Evolutionary conservation across 2,888 invertebrate genomes (phyloP).

Genomic region (Cyrtodaria siliqua): DNA sequence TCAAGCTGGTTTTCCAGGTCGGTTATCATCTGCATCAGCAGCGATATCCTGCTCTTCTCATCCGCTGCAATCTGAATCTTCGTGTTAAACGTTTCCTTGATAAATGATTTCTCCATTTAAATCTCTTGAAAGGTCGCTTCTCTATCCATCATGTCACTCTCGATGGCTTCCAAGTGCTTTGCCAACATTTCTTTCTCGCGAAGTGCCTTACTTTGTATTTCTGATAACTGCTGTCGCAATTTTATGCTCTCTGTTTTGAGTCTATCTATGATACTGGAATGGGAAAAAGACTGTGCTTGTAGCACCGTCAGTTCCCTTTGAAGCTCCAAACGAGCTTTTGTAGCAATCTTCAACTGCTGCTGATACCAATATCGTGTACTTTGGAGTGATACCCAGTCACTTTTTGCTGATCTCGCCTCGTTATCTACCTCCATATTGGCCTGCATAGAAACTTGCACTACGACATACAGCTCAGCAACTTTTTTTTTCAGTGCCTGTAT

Average conservation of each 20-base stretch:
- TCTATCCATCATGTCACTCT: slow-evolving; percentile 87
- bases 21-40: slow-evolving; percentile 79
- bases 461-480: slow-evolving; percentile 86
- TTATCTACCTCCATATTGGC: slow-evolving; percentile 85
- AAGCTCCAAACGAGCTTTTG: slow-evolving; percentile 83
- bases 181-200: slow-evolving; percentile 86
- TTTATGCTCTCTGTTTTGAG: slow-evolving; percentile 84
- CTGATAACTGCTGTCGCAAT: slow-evolving; percentile 82
- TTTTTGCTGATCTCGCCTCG: slow-evolving; percentile 83
- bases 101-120: slow-evolving; percentile 83
- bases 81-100: slow-evolving; percentile 82
- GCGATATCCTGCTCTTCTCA: slow-evolving; percentile 80
- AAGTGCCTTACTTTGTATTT: slow-evolving; percentile 85
- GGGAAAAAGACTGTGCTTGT: slow-evolving; percentile 81
- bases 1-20: slow-evolving; percentile 85
- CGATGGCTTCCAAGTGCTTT: slow-evolving; percentile 86
- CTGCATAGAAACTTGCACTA: slow-evolving; percentile 85
- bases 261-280: slow-evolving; percentile 84
- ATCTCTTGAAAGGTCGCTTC: slow-evolving; percentile 86
- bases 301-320: slow-evolving; percentile 85
- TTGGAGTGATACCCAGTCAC: slow-evolving; percentile 84
- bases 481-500: slow-evolving; percentile 86
- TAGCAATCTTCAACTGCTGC: slow-evolving; percentile 85
- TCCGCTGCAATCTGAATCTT: slow-evolving; percentile 84
- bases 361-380: slow-evolving; percentile 87